Evolutionary conservation across 2,888 invertebrate species (phyloP), one percentile per base, ranked within the genome.

Genomic region (Lottia scabra): DNA sequence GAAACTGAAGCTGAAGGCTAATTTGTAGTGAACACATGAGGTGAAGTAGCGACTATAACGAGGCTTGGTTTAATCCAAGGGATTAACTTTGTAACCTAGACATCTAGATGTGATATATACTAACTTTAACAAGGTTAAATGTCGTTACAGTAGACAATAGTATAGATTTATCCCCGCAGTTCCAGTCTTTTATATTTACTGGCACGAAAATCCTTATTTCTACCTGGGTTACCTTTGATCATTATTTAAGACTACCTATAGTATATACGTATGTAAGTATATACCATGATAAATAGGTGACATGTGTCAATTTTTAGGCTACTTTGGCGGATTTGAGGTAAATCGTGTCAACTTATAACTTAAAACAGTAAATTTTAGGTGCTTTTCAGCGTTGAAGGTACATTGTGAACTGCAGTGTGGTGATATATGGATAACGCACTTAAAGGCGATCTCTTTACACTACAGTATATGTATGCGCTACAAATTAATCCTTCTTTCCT

Each of bases 181-280:
- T 10, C 19, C 56, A 23, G 19, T 10, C 19, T 23, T 56, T 56
- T 56, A 10, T 56, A 19, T 56, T 56, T 23, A 56, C 19, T 56
- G 56, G 56, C 56, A 56, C 56, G 56, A 56, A 56, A 56, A 56
- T 56, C 56, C 38, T 56, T 56, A 19, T 56, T 56, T 23, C 56
- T 56, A 56, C 56, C 23, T 56, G 23, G 38, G 19, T 15, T 23
- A 56, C 56, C 56, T 56, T 56, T 56, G 56, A 56, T 23, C 19
- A 23, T 56, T 56, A 56, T 56, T 56, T 23, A 6, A 23, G 23
- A 23, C 23, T 23, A 23, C 12, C 56, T 23, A 8, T 56, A 4
- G 56, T 23, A 23, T 23, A 56, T 56, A 23, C 19, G 19, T 23
- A 56, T 23, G 56, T 56, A 56, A 5, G 56, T 56, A 56, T 56